Evolutionary conservation across 1,140 invertebrate species (phyloP).

Genomic region (Saccostrea echinata): DNA sequence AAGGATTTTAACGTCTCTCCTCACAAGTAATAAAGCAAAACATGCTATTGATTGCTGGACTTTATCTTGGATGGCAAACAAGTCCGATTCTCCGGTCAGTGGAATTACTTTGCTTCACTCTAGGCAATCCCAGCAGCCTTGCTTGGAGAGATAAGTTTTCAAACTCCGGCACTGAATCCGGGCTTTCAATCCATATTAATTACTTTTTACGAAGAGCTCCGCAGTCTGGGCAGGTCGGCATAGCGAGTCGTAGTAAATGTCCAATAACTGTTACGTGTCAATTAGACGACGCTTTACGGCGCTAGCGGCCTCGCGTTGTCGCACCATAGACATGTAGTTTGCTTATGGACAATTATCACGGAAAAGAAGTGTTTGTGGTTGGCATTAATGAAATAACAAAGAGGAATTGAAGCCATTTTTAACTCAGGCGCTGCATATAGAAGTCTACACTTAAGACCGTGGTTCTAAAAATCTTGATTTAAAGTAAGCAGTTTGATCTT

Average conservation of each 20-base stretch:
- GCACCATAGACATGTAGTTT: not conserved
- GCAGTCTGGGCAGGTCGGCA: not conserved
- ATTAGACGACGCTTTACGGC: not conserved
- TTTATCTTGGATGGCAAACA: conserved; percentile 21
- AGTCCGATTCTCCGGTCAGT: conserved; percentile 2
- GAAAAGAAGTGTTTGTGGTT: conserved; percentile 10
- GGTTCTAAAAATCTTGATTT: not conserved
- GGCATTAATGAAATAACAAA: conserved; percentile 30
- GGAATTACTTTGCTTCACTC: not conserved
- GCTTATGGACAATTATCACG: conserved; percentile 34
- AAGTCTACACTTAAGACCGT: not conserved
- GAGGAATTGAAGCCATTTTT: not conserved
- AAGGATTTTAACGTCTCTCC: conserved; percentile 1
- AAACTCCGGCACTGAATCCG: not conserved
- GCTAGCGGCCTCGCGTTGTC: not conserved
- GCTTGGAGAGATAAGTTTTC: conserved; percentile 1
- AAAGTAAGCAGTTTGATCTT: not conserved
- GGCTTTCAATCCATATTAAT: conserved; percentile 3
- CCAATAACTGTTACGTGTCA: not conserved
- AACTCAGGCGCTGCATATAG: not conserved
- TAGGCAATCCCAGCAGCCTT: not conserved
- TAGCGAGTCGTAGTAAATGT: not conserved
- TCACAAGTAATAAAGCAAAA: conserved; percentile 17
- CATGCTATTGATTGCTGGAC: conserved; percentile 11
- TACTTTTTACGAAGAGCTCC: conserved; percentile 1